Conservation (phyloP, 2,797 vertebrate species). For the Melanogrammus aeglefinus region DNA sequence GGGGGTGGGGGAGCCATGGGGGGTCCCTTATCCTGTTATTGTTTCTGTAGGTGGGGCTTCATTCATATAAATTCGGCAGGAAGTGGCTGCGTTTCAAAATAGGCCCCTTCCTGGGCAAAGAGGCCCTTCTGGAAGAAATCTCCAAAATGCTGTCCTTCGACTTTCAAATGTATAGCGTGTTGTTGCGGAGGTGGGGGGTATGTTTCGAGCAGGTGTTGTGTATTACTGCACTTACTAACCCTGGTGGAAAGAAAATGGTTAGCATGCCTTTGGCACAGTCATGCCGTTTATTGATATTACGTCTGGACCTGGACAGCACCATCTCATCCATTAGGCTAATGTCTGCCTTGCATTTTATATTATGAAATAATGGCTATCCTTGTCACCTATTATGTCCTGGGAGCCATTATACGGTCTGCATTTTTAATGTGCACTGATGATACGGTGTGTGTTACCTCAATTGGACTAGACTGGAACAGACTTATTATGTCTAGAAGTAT, state of each 20-base stretch:
- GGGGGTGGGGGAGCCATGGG: conserved; percentile 12
- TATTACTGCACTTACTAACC: neutral
- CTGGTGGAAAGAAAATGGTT: neutral
- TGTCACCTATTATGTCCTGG: too few relatives aligned
- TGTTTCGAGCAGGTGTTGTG: neutral
- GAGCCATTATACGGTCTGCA: too few relatives aligned
- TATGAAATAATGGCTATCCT: neutral
- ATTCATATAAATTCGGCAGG: conserved; percentile 31
- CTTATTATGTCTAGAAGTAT: conserved; percentile 23
- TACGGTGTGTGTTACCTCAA: too few relatives aligned
- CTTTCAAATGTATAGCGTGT: neutral
- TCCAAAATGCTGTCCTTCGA: conserved; percentile 15
- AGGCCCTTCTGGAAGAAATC: conserved; percentile 25
- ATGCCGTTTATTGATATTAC: neutral
- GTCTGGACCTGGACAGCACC: neutral
- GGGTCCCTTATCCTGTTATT: conserved; percentile 56
- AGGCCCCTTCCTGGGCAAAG: conserved; percentile 22
- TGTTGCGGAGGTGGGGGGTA: neutral
- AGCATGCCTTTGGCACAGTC: neutral
- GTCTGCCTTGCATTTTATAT: neutral
- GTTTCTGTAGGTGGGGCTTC: conserved; percentile 35
- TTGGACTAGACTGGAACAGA: neutral
- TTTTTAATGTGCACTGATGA: too few relatives aligned
- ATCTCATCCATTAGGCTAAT: neutral
- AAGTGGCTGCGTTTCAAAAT: conserved; percentile 37